Base-by-base conservation (phyloP, 1,140 invertebrate genomes). In the Spodoptera litura region DNA sequence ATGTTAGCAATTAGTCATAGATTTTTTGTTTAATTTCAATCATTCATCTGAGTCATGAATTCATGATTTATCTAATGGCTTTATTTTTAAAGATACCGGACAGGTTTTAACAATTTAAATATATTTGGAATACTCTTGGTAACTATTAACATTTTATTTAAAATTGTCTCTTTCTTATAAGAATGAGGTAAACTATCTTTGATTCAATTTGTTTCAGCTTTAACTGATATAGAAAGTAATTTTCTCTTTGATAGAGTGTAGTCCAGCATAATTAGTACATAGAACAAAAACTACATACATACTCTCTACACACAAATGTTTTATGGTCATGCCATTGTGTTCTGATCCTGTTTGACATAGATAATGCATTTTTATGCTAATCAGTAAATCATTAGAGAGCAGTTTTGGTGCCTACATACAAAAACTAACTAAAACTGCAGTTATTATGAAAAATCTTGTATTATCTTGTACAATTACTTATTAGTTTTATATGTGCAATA, bases 201-300 rank as follows among this genome's bases (percentile, higher is more conserved):
- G 9, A 49, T 31, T 31, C 38, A 12, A 66, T 20, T 44, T 31
- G 20, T 12, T 11, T 70, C n/a, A 52, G 44, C 51, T 44, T 68
- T 68, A 49, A 52, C 31, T 44, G 27, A 52, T 44, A 53, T 70
- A 70, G 66, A 70, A 70, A 70, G 66, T 70, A 27, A 53, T 70
- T 70, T 70, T 70, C 66, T 70, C 49, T 52, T 70, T 70, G 49
- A 70, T 70, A 25, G 49, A 68, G 13, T 53, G 66, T n/a, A 70
- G 11, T 31, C 20, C 53, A 70, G 66, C 66, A 53, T 53, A 3
- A 52, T 52, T 53, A 53, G 51, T 38, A 31, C 66, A 53, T 31
- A 64, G 25, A 27, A 49, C 25, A 52, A 51, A 70, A 70, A 70
- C 38, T n/a, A 31, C 25, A 52, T 31, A 53, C 51, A 52, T 52